Evolutionary conservation across 2,113 vertebrate genomes (phyloP).

Genomic region (Gadus macrocephalus): DNA sequence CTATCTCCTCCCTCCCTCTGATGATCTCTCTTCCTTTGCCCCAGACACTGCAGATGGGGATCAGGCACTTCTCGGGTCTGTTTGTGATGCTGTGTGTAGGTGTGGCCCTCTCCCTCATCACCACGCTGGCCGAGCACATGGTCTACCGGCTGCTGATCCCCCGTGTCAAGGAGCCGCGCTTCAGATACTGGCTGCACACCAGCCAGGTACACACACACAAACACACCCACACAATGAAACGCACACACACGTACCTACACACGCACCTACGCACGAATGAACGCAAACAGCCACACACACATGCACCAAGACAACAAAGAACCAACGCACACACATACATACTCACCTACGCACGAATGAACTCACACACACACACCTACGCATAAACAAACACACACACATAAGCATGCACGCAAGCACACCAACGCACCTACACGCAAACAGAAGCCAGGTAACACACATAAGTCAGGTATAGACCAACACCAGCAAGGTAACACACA

Average conservation of each 20-base stretch:
- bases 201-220: conserved; percentile 79
- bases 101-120: conserved; percentile 88
- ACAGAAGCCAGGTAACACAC: neutral
- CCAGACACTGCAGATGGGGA: conserved; percentile 97
- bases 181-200: conserved; percentile 95
- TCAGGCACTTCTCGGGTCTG: conserved; percentile 96
- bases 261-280: neutral
- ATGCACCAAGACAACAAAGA: neutral
- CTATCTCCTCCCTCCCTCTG: neutral
- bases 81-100: conserved; percentile 94
- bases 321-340: neutral
- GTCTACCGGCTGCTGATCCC: conserved; percentile 88
- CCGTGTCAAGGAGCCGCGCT: conserved; percentile 84
- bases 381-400: neutral
- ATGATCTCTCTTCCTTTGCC: conserved; percentile 11
- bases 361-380: neutral
- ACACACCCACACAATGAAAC: conserved; percentile 5
- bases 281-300: neutral
- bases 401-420: neutral
- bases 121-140: conserved; percentile 88
- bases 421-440: neutral
- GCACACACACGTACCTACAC: neutral
- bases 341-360: neutral
- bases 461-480: neutral
- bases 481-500: neutral